These are phyloP conservation scores for Hermaeophaga mercurialis DNA, from an alignment of 2,888 invertebrate species.

Conservation along the genomic window DNA sequence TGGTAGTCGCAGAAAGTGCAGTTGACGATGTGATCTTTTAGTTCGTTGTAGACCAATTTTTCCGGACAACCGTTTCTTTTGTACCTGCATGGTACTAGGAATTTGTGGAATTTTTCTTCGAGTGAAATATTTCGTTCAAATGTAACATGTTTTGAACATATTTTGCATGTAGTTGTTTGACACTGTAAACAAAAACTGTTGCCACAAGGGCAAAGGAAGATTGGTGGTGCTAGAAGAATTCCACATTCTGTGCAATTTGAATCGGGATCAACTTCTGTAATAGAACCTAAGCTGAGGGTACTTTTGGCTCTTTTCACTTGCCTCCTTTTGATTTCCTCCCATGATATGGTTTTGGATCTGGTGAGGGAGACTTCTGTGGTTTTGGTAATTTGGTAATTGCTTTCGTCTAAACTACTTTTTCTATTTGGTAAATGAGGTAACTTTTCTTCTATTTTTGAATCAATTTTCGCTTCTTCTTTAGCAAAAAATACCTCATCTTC, in stretches of 20 bases:
- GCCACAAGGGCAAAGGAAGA: conserved; percentile 42
- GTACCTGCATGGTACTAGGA: conserved; percentile 43
- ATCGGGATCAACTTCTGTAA: conserved; percentile 37
- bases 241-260: conserved; percentile 41
- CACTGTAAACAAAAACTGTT: conserved; percentile 46
- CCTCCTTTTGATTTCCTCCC: conserved; percentile 33
- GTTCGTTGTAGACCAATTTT: conserved; percentile 39
- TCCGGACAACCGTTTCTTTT: conserved; percentile 43
- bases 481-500: conserved; percentile 25
- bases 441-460: not conserved
- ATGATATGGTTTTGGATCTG: conserved; percentile 38
- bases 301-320: conserved; percentile 35
- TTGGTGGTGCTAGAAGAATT: conserved; percentile 42
- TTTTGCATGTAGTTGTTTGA: conserved; percentile 36
- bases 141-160: conserved; percentile 41
- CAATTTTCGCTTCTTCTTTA: not conserved
- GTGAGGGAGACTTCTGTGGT: conserved; percentile 19
- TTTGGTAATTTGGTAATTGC: not conserved
- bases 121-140: conserved; percentile 40
- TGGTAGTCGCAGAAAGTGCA: conserved; percentile 46
- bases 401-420: conserved; percentile 21
- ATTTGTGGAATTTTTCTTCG: conserved; percentile 42
- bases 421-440: conserved; percentile 20
- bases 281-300: conserved; percentile 38
- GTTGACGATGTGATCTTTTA: conserved; percentile 41